Evolutionary conservation across 2,888 invertebrate species (phyloP).

Genomic region (Drosophila sordidula): DNA sequence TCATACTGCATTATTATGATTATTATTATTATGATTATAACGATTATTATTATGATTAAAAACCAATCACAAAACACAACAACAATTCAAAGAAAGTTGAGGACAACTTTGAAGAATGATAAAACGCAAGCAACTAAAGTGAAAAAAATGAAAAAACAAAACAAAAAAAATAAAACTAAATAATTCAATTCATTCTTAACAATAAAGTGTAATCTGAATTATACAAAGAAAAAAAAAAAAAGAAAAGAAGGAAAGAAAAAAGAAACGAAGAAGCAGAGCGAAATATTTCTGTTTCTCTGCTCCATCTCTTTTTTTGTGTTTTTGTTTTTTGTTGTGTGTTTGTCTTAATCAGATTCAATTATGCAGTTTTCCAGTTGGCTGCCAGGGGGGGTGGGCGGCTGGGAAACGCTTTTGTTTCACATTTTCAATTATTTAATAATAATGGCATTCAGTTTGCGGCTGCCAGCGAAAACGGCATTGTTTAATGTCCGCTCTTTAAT

Average conservation of each 20-base stretch:
- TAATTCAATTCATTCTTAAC: constrained; percentile 84
- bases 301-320: constrained; percentile 7
- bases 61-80: constrained; percentile 52
- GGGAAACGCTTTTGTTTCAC: constrained; percentile 21
- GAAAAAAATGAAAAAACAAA: constrained; percentile 45
- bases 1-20: constrained; percentile 71
- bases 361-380: constrained; percentile 28
- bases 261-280: constrained; percentile 22
- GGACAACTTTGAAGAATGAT: constrained; percentile 50
- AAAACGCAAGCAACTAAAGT: constrained; percentile 43
- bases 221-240: constrained; percentile 53
- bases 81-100: constrained; percentile 36
- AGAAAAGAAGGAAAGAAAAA: constrained; percentile 29
- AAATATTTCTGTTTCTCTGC: constrained; percentile 3
- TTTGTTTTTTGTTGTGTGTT: constrained; percentile 2
- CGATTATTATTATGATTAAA: constrained; percentile 42
- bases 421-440: constrained; percentile 39
- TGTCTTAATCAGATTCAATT: constrained; percentile 29
- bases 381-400: background rate
- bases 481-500: constrained; percentile 23
- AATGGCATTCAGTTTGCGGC: constrained; percentile 16
- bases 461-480: constrained; percentile 14
- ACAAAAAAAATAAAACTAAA: constrained; percentile 54
- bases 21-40: constrained; percentile 50
- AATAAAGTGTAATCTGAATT: constrained; percentile 83